Conservation (phyloP, 2,888 invertebrate genomes). For the Anagyrus pseudococci region DNA sequence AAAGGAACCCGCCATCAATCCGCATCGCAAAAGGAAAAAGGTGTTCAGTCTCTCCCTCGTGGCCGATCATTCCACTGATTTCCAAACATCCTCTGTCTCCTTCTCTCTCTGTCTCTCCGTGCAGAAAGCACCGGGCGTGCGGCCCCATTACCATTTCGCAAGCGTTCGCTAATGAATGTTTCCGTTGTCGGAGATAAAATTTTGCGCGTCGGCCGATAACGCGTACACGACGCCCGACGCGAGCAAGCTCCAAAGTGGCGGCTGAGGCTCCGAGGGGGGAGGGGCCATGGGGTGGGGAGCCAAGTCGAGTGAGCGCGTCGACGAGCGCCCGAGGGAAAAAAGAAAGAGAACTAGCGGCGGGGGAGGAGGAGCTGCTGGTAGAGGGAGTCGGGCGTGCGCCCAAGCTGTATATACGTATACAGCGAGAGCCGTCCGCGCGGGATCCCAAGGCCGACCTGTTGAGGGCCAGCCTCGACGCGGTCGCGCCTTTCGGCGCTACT, state of each 20-base stretch:
- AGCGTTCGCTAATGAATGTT: constrained; percentile 39
- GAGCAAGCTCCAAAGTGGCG: neutral
- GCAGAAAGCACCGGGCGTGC: neutral
- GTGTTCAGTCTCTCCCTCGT: constrained; percentile 2
- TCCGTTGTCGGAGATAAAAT: constrained; percentile 39
- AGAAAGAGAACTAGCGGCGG: neutral
- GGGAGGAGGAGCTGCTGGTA: neutral
- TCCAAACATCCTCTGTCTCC: constrained; percentile 20
- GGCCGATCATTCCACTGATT: constrained; percentile 28
- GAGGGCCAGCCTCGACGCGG: neutral
- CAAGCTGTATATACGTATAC: too few species aligned
- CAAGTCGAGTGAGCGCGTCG: neutral
- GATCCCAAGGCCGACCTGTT: neutral
- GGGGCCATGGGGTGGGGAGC: neutral
- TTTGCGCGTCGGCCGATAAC: constrained; percentile 36
- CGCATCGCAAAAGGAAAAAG: too few species aligned
- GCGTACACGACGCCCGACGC: constrained; percentile 33
- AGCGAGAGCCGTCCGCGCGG: neutral
- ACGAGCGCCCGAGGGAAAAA: neutral
- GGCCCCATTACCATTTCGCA: constrained; percentile 29
- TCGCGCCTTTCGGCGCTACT: too few species aligned
- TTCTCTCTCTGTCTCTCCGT: neutral
- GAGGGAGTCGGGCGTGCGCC: too few species aligned
- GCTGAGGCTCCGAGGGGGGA: neutral
- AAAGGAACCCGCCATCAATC: too few species aligned